Evolutionary conservation across 2,888 invertebrate species (phyloP).

Genomic region (Drosophila lutescens): DNA sequence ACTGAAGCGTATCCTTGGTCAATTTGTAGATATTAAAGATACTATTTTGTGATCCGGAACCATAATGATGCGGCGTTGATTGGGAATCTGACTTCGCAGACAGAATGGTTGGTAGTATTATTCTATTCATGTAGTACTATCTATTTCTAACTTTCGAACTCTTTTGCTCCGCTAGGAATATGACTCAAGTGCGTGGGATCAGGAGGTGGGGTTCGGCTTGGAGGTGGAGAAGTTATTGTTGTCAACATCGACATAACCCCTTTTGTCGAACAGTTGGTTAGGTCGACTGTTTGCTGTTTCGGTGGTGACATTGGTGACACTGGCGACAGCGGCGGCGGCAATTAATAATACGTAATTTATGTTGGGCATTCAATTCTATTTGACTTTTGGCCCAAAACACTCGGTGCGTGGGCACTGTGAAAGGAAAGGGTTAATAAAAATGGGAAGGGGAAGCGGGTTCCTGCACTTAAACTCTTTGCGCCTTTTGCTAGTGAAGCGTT

Average conservation of each 20-base stretch:
- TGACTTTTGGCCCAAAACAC: conserved; percentile 67
- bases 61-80: no score
- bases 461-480: conserved; percentile 67
- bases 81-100: no score
- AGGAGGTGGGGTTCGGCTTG: not conserved
- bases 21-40: no score
- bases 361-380: conserved; percentile 60
- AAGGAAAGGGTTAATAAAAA: conserved; percentile 44
- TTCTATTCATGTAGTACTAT: not conserved
- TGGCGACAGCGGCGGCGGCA: conserved; percentile 60
- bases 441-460: not conserved
- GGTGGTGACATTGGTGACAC: conserved; percentile 34
- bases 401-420: conserved; percentile 43
- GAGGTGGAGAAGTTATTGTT: conserved; percentile 40
- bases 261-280: conserved; percentile 54
- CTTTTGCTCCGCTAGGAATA: not conserved
- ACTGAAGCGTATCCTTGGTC: no score
- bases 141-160: not conserved
- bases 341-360: conserved; percentile 79
- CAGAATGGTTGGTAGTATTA: not conserved
- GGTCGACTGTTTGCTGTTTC: not conserved
- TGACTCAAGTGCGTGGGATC: conserved; percentile 8
- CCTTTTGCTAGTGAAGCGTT: conserved; percentile 70
- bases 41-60: no score
- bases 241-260: conserved; percentile 72